Evolutionary conservation across 2,797 vertebrate species (phyloP), one percentile per base, ranked within the genome.

Genomic region (Acrossocheilus fasciatus): DNA sequence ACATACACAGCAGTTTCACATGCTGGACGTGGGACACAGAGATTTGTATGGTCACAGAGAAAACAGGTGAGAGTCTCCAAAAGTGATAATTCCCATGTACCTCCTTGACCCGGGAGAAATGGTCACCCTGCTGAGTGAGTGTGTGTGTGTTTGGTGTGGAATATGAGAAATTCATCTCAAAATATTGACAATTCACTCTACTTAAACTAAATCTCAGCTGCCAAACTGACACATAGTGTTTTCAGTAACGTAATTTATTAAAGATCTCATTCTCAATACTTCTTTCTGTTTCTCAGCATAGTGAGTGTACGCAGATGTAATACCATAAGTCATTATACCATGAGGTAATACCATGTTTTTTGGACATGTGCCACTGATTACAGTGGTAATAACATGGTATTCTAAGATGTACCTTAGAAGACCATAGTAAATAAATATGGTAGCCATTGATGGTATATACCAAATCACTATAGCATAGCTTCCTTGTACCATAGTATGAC

Each of bases 41-140:
- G 15, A 70, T 69, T 77, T 87, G 85, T 72, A 86, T 82, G 80
- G 72, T 86, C 57, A 81, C 43, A 43, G 57, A 76, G 70, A 82
- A 52, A 86, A 82, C 68, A 86, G 80, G 85, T 82, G 79, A 57
- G 85, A 78, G 73, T 52, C 72, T 80, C 73, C 30, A 82, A 70
- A 82, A 47, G 62, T 39, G 18, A 87, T 77, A 57, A 82, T 72
- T 83, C 66, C 86, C 86, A 83, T 87, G 86, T 30, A 83, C 85
- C 36, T 78, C 43, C 68, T 23, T 77, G 81, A 83, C 81, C 86
- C 30, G 4, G 41, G 73, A 47, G 43, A 75, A 85, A 72, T 15
- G 6, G 64, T 36, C 26, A 30, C 66, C 62, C 39, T 36, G 50
- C 69, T 57, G 26, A 11, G 82, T 54, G 18, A 3, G 57, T 17